A percentile compares a stretch with the other conserved stretches of the same genome.
Evolutionary conservation across 2,888 invertebrate genomes (phyloP).

Genomic region (Drosophila anomalata): DNA sequence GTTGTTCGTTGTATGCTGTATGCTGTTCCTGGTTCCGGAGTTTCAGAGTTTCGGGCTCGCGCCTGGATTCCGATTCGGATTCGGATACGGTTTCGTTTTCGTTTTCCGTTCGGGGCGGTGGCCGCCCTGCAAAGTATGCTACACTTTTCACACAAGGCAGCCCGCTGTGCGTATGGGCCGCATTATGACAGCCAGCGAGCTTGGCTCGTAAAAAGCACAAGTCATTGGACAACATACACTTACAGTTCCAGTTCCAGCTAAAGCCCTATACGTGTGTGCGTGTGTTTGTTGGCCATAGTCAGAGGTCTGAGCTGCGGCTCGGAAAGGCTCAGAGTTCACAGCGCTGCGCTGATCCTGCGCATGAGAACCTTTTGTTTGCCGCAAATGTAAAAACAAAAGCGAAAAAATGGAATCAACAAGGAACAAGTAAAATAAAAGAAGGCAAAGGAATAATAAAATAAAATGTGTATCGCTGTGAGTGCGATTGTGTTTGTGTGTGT

Average conservation of each 20-base stretch:
- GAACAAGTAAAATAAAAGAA: constrained; percentile 54
- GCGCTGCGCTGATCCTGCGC: constrained; percentile 73
- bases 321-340: constrained; percentile 67
- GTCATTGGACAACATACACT: constrained; percentile 62
- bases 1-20: background rate
- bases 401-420: constrained; percentile 55
- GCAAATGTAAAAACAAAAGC: constrained; percentile 61
- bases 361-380: constrained; percentile 76
- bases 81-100: constrained; percentile 5
- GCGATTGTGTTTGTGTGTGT: constrained; percentile 31
- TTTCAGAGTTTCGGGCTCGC: background rate
- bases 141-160: constrained; percentile 57
- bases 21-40: constrained; percentile 13
- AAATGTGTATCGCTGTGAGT: constrained; percentile 67
- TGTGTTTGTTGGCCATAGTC: constrained; percentile 17
- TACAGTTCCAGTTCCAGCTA: constrained; percentile 6
- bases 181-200: constrained; percentile 68
- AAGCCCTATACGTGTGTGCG: constrained; percentile 3
- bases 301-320: constrained; percentile 42
- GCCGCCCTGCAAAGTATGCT: constrained; percentile 67
- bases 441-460: constrained; percentile 72
- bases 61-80: constrained; percentile 8
- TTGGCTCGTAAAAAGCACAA: constrained; percentile 64
- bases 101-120: constrained; percentile 33
- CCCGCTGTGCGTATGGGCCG: constrained; percentile 49